Evolutionary conservation across 2,797 vertebrate species (phyloP).

Genomic region (Phataginus tricuspis): DNA sequence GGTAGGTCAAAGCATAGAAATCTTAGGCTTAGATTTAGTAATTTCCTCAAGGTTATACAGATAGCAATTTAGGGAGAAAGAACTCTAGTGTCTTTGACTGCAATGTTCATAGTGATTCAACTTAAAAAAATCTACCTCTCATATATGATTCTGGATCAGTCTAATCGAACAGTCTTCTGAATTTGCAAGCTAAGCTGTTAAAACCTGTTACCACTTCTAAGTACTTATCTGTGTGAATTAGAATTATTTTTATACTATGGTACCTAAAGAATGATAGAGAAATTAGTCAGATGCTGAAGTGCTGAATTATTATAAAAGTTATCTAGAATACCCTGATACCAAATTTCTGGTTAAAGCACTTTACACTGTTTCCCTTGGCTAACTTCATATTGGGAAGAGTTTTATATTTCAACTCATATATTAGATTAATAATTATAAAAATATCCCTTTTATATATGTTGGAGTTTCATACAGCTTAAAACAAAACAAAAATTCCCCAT

Average conservation of each 20-base stretch:
- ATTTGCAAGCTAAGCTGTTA: neutral
- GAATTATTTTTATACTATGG: neutral
- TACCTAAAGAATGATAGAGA: neutral
- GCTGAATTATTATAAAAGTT: neutral
- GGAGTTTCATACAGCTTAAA: neutral
- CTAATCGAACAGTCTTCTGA: neutral
- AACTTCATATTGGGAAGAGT: neutral
- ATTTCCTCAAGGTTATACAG: neutral
- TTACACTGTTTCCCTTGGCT: neutral
- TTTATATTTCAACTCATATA: neutral
- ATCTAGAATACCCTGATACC: neutral
- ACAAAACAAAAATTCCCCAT: neutral
- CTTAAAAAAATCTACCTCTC: neutral
- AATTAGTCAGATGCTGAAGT: neutral
- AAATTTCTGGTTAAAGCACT: neutral
- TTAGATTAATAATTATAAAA: neutral
- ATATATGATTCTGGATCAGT: neutral
- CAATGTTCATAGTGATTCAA: neutral
- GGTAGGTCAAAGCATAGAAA: neutral
- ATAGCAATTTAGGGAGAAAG: neutral
- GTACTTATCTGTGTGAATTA: neutral
- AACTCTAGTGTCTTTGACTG: neutral
- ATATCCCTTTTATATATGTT: neutral
- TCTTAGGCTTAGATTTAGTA: neutral
- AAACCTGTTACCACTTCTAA: neutral